Base-by-base conservation (phyloP, 2,797 vertebrate genomes). In the Orestias chungarensis region DNA sequence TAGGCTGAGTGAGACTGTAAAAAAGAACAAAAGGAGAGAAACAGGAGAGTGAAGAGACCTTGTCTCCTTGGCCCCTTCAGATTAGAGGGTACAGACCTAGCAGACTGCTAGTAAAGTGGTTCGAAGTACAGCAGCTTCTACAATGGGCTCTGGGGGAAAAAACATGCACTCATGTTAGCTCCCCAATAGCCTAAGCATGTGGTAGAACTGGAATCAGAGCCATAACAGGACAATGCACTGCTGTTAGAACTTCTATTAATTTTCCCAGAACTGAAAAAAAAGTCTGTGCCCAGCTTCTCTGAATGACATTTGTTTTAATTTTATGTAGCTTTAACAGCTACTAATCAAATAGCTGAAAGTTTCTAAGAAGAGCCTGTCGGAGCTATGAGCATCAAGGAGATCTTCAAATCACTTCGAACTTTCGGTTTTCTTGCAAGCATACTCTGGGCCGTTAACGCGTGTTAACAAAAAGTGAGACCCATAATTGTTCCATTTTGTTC, bases 141-240 rank as follows among this genome's bases (percentile, higher is more conserved):
- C 92, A 95, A 93, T 94, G 94, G 92, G 92, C 95, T 95, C 87
- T 94, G 94, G 95, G 95, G 94, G 93, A 42, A 27, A 54, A 15
- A 54, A 96, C 95, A 95, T 92, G 94, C 93, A 93, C 93, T 92
- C 94, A 94, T 93, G 95, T 54, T 94, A 93, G 92, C 94, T 95
- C 96, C 96, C 94, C 91, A 91, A 91, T 95, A 95, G 94, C 94
- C 95, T 88, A 92, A 70, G 93, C 94, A 93, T 94, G 93, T 91
- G 90, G 94, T 94, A 96, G 95, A 96, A 96, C 95, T 95, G 92
- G 95, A 96, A 96, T 96, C 95, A 96, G 93, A 93, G 94, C 94
- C 93, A 93, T 96, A 96, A 96, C 82, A 85, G 88, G 85, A 89
- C 89, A 88, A 80, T 38, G 14, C 82, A 84, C 80, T 59, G 69